phyloP scores from a whole-genome alignment of 1,140 invertebrate species.

The Cherax destructor region DNA sequence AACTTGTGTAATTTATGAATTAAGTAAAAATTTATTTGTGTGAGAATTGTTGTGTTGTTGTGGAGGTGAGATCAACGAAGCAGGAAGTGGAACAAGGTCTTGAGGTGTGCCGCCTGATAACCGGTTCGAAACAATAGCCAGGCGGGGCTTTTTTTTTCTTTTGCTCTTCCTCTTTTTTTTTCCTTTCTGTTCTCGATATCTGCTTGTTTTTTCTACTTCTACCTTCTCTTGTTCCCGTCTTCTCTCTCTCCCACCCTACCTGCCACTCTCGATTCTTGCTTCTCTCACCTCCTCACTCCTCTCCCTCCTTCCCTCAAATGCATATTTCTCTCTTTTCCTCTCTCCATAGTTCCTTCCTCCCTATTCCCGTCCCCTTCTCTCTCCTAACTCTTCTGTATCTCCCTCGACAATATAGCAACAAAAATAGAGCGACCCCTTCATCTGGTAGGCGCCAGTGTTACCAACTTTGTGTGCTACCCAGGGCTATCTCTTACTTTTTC shows the following conservation, averaged over 20 bases:
- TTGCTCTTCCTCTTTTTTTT: constrained; percentile 18
- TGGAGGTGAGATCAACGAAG: constrained; percentile 10
- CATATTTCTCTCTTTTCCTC: not conserved
- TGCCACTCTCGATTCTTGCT: constrained; percentile 9
- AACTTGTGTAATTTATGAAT: too few species aligned
- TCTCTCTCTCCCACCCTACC: not conserved
- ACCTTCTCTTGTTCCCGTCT: not conserved
- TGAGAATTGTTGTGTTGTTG: too few species aligned
- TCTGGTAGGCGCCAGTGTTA: not conserved
- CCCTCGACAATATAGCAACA: not conserved
- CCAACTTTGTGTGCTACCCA: not conserved
- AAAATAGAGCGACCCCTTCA: not conserved
- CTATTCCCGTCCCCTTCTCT: not conserved
- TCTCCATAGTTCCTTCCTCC: not conserved
- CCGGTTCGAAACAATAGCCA: constrained; percentile 38
- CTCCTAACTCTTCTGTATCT: not conserved
- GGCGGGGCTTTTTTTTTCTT: not conserved
- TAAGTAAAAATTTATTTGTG: too few species aligned
- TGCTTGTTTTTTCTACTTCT: constrained; percentile 1
- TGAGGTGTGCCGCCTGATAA: constrained; percentile 14
- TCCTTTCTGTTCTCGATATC: not conserved
- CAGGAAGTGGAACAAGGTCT: constrained; percentile 37
- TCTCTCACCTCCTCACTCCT: constrained; percentile 6
- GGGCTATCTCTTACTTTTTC: not conserved
- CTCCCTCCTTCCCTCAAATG: not conserved